Conservation (phyloP, 1,140 invertebrate species). For the Drosophila trapezifrons region DNA sequence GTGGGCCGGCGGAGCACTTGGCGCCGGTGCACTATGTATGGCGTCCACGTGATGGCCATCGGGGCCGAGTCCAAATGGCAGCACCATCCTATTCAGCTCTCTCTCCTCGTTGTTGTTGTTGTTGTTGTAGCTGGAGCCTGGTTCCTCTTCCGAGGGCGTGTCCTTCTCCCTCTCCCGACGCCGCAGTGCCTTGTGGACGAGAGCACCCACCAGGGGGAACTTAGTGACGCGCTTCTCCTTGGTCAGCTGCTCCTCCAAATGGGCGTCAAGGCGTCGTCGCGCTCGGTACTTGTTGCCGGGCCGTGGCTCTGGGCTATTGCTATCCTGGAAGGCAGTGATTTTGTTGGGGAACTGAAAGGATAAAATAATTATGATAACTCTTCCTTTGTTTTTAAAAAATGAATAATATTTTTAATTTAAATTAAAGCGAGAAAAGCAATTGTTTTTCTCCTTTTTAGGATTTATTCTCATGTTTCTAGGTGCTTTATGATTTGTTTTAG, state of each 20-base stretch:
- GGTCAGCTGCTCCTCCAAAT: slow-evolving; percentile 51
- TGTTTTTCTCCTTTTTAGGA: no score
- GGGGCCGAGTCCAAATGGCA: slow-evolving; percentile 77
- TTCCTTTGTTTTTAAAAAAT: neutral
- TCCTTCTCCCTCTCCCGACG: slow-evolving; percentile 29
- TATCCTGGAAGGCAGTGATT: slow-evolving; percentile 55
- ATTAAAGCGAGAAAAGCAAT: neutral
- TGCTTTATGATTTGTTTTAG: neutral
- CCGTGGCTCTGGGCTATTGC: slow-evolving; percentile 24
- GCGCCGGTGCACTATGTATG: slow-evolving; percentile 65
- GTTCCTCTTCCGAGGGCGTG: neutral
- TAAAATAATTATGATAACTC: neutral
- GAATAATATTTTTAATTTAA: neutral
- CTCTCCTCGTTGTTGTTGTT: slow-evolving; percentile 26
- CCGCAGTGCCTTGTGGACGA: slow-evolving; percentile 61
- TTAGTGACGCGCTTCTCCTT: slow-evolving; percentile 58
- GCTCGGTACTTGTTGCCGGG: slow-evolving; percentile 57
- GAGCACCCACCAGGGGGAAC: slow-evolving; percentile 63
- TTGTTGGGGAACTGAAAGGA: slow-evolving; percentile 50
- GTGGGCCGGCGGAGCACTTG: slow-evolving; percentile 74
- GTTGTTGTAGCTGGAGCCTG: neutral
- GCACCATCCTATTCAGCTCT: slow-evolving; percentile 59
- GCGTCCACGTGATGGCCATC: slow-evolving; percentile 75
- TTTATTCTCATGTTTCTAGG: no score
- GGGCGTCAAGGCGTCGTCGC: slow-evolving; percentile 3